phyloP scores from a whole-genome alignment of 2,113 vertebrate species.

The Larimichthys crocea region DNA sequence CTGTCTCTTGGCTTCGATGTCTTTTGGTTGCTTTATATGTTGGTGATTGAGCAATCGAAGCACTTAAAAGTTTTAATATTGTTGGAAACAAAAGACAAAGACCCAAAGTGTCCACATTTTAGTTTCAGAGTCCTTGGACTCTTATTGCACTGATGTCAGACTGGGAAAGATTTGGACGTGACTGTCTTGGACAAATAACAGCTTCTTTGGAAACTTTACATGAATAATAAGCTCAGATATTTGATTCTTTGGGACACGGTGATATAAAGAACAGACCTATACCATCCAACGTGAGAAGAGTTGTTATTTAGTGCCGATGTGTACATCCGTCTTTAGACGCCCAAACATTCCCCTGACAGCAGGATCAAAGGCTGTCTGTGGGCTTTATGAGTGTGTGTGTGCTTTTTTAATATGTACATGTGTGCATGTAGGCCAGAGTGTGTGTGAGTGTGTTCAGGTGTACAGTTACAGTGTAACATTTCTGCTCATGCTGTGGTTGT shows the following conservation, averaged over 20 bases:
- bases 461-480: background rate
- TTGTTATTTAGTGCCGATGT: conserved; percentile 39
- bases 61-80: too few relatives aligned
- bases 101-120: background rate
- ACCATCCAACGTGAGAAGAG: conserved; percentile 19
- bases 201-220: conserved; percentile 1
- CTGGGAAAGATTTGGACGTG: background rate
- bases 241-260: background rate
- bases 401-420: too few relatives aligned
- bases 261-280: background rate
- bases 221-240: conserved; percentile 29
- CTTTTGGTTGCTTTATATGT: background rate
- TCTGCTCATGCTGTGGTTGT: conserved; percentile 7
- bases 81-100: background rate
- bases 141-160: conserved; percentile 1
- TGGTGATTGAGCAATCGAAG: background rate
- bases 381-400: conserved; percentile 40
- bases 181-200: conserved; percentile 7
- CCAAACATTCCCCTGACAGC: conserved; percentile 33
- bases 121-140: background rate
- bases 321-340: conserved; percentile 42
- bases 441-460: background rate
- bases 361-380: conserved; percentile 54
- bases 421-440: background rate
- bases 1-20: background rate